Percentiles rank a stretch among this genome's conserved stretches.
Evolutionary conservation across 2,113 vertebrate species (phyloP).

Genomic region (Chloebia gouldiae): DNA sequence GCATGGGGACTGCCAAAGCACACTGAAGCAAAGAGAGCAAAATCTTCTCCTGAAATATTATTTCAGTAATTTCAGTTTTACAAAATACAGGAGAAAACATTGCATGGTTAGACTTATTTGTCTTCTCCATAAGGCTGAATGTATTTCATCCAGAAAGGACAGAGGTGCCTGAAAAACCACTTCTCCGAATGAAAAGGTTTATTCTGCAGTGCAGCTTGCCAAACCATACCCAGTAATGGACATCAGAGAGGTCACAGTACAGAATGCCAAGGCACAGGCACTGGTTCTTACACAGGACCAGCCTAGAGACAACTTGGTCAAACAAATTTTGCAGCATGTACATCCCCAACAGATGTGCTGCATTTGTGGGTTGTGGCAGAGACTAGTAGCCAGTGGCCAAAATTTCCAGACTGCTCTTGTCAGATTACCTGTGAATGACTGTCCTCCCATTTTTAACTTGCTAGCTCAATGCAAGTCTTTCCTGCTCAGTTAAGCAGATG

Average conservation of each 20-base stretch:
- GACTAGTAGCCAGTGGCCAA: background rate
- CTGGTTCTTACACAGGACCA: background rate
- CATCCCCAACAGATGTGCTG: background rate
- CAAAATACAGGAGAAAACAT: conserved; percentile 21
- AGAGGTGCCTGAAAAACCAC: background rate
- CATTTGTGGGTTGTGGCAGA: background rate
- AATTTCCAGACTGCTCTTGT: background rate
- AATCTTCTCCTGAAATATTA: conserved; percentile 16
- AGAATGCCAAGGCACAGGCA: background rate
- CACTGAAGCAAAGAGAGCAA: conserved; percentile 12
- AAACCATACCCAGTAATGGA: background rate
- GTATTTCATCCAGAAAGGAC: conserved; percentile 4
- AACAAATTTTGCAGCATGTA: background rate
- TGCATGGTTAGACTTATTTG: background rate
- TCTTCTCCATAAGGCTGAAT: background rate
- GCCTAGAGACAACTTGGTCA: background rate
- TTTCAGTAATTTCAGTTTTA: conserved; percentile 6
- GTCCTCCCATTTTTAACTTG: background rate
- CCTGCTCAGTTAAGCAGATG: background rate
- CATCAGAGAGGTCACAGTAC: background rate
- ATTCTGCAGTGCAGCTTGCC: background rate
- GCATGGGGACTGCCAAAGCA: background rate
- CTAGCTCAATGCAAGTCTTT: background rate
- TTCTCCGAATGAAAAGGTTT: conserved; percentile 19
- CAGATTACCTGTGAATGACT: background rate